Percentiles rank a stretch among this genome's conserved stretches.
phyloP scores from a whole-genome alignment of 2,113 vertebrate species.

The Lota lota region DNA sequence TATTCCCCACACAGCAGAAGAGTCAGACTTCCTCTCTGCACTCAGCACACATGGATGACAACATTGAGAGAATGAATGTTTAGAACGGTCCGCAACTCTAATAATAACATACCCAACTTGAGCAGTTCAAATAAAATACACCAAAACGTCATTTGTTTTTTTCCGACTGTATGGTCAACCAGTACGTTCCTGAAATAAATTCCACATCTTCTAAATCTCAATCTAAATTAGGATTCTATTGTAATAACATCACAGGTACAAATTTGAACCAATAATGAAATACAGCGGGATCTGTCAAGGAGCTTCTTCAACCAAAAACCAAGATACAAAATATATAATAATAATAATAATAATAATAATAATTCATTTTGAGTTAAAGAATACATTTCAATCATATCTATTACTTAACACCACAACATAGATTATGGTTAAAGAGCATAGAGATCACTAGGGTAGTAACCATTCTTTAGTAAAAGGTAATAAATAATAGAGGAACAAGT shows the following conservation, averaged over 20 bases:
- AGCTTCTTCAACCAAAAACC: too few species aligned
- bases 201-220: too few species aligned
- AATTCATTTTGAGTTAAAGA: background rate
- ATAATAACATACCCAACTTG: background rate
- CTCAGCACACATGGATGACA: conserved; percentile 6
- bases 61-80: background rate
- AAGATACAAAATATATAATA: too few species aligned
- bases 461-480: conserved; percentile 29
- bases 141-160: too few species aligned
- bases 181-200: too few species aligned
- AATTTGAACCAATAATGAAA: too few species aligned
- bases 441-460: conserved; percentile 30
- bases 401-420: background rate
- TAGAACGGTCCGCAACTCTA: background rate
- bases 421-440: background rate
- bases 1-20: conserved; percentile 94
- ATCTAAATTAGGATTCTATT: too few species aligned
- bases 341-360: background rate
- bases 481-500: conserved; percentile 64
- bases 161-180: too few species aligned
- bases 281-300: too few species aligned
- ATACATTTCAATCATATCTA: conserved; percentile 15
- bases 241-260: too few species aligned
- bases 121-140: background rate
- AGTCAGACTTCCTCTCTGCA: conserved; percentile 88